phyloP scores from a whole-genome alignment of 2,797 vertebrate species.

The Premnoplex brunnescens region DNA sequence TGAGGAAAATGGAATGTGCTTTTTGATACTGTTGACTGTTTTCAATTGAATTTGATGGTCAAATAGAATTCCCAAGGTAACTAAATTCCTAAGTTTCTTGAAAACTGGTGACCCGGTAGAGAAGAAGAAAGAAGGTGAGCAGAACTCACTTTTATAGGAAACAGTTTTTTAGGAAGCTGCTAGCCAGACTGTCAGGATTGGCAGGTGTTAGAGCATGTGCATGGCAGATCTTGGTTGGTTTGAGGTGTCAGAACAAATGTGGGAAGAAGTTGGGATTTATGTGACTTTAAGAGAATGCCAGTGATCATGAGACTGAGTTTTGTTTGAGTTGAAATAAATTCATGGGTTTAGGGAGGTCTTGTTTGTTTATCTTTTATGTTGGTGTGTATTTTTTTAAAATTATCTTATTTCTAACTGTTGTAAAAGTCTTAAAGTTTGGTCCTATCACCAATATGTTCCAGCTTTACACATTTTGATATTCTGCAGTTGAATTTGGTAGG shows the following conservation, averaged over 20 bases:
- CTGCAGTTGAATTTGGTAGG: neutral
- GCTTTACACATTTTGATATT: neutral
- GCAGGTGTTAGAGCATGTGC: neutral
- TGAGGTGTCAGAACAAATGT: neutral
- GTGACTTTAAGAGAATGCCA: neutral
- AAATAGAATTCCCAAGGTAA: neutral
- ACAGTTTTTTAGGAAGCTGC: neutral
- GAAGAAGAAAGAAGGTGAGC: neutral
- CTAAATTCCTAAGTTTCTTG: neutral
- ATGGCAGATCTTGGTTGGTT: neutral
- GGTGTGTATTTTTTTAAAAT: neutral
- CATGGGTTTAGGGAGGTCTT: fast-evolving
- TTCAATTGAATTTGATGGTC: neutral
- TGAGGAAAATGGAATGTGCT: neutral
- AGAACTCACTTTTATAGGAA: neutral
- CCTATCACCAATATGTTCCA: neutral
- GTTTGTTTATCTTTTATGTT: neutral
- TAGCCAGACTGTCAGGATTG: neutral
- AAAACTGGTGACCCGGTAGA: neutral
- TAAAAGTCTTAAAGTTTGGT: neutral
- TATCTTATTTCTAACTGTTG: neutral
- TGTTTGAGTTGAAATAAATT: neutral
- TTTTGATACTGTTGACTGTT: neutral
- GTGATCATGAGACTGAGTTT: neutral
- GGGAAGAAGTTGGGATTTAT: neutral